phyloP scores from a whole-genome alignment of 2,113 vertebrate genomes.

The Noctilio leporinus region DNA sequence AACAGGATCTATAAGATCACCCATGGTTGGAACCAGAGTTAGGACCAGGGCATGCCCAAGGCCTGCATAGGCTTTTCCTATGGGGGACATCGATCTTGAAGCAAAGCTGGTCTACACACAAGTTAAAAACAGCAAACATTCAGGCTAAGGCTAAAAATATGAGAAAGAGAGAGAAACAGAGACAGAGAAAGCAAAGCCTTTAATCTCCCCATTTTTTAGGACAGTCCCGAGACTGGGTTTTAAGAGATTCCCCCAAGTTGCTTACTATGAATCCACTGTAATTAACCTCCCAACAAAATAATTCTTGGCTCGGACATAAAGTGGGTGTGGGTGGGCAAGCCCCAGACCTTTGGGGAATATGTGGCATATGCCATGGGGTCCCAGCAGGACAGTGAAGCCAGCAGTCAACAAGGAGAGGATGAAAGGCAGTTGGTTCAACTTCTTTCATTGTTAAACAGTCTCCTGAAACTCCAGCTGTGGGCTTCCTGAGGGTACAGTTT shows the following conservation, averaged over 20 bases:
- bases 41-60: background rate
- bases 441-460: background rate
- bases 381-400: background rate
- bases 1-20: background rate
- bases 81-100: background rate
- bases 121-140: background rate
- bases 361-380: background rate
- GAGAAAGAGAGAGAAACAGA: background rate
- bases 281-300: background rate
- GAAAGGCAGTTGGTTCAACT: background rate
- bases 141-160: background rate
- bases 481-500: background rate
- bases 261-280: background rate
- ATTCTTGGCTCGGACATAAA: background rate
- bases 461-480: background rate
- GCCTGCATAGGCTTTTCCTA: background rate
- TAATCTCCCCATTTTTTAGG: background rate
- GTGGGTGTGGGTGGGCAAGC: background rate
- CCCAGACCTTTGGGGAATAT: background rate
- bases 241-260: background rate
- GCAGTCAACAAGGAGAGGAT: background rate
- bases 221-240: background rate
- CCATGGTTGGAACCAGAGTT: background rate
- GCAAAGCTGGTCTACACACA: background rate
- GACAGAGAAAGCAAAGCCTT: background rate